Conservation (phyloP, 2,797 vertebrate species). For the Enteromius viviparus region DNA sequence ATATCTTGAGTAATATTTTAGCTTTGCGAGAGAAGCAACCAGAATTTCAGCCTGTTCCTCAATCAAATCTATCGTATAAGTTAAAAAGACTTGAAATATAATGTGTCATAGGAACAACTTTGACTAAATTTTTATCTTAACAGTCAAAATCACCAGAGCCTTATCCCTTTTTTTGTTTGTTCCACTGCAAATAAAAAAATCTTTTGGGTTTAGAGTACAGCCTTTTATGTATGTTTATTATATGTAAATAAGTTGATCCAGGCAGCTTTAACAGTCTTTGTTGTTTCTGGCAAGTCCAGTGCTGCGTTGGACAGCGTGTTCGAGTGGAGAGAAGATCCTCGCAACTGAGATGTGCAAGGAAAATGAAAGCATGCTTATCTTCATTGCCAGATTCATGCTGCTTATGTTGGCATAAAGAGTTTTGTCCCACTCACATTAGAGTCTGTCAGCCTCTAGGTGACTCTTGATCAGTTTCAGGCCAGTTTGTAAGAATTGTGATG, state of each 20-base stretch:
- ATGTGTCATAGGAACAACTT: background rate
- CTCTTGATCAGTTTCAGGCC: conserved; percentile 14
- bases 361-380: conserved; percentile 14
- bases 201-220: background rate
- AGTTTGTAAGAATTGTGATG: conserved; percentile 1
- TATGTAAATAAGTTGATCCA: background rate
- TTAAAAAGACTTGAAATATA: background rate
- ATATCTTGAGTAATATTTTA: background rate
- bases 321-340: background rate
- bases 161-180: background rate
- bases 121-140: background rate
- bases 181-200: background rate
- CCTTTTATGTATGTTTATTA: conserved; percentile 11
- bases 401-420: conserved; percentile 23
- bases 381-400: conserved; percentile 25
- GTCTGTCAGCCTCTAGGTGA: conserved; percentile 13
- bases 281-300: conserved; percentile 20
- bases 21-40: background rate
- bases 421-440: background rate
- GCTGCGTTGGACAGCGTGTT: background rate
- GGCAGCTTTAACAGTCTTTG: conserved; percentile 7
- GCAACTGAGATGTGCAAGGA: background rate
- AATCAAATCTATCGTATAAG: background rate
- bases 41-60: background rate
- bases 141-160: background rate